phyloP scores from a whole-genome alignment of 1,140 invertebrate species.

The Leucophenga varia region DNA sequence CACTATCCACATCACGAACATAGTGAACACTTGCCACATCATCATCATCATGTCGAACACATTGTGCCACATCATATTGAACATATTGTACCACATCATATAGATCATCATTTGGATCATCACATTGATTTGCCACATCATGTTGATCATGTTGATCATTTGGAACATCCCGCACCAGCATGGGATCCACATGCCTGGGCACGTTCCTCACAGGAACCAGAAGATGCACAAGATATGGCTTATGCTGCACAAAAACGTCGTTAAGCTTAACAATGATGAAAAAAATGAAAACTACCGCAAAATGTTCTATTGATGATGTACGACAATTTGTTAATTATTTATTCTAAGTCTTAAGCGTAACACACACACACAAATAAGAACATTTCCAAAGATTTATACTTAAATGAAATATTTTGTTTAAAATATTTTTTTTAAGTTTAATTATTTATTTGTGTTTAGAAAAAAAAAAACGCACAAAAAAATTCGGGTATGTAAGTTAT shows the following conservation, averaged over 20 bases:
- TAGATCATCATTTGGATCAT: constrained; percentile 48
- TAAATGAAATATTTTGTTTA: constrained; percentile 20
- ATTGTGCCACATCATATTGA: constrained; percentile 57
- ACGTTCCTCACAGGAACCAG: constrained; percentile 46
- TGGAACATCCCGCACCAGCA: constrained; percentile 59
- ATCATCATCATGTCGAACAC: constrained; percentile 52
- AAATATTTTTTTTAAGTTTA: constrained; percentile 50
- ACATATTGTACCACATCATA: constrained; percentile 64
- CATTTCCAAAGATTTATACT: constrained; percentile 1
- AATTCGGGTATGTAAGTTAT: constrained; percentile 14
- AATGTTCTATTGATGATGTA: constrained; percentile 20
- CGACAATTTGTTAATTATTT: constrained; percentile 41
- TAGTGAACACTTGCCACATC: constrained; percentile 58
- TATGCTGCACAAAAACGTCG: constrained; percentile 62
- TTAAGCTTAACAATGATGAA: constrained; percentile 11
- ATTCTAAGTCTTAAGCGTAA: constrained; percentile 34
- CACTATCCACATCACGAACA: constrained; percentile 73
- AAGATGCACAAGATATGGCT: constrained; percentile 66
- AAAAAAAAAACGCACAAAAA: constrained; percentile 14
- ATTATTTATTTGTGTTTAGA: constrained; percentile 28
- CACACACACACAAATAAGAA: no score
- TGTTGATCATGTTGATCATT: constrained; percentile 49
- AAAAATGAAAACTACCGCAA: constrained; percentile 8
- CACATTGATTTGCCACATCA: constrained; percentile 38
- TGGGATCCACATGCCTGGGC: constrained; percentile 61